These are phyloP conservation scores for Lamellibrachia satsuma DNA, from an alignment of 2,888 invertebrate species.

Conservation along the genomic window DNA sequence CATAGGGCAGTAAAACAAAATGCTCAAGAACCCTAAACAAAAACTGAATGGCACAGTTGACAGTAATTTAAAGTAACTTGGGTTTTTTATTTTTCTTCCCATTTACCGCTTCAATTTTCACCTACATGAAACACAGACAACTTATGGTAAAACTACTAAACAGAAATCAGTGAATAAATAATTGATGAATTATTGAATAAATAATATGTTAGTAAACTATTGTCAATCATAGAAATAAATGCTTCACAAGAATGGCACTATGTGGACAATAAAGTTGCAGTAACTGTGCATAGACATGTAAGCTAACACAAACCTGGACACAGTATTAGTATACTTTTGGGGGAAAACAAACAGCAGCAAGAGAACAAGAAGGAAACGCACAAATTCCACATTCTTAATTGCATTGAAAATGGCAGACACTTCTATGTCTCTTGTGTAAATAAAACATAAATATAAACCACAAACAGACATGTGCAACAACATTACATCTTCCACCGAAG, in stretches of 20 bases:
- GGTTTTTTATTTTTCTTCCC: neutral
- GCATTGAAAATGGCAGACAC: slow-evolving; percentile 5
- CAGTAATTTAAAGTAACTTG: neutral
- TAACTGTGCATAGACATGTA: neutral
- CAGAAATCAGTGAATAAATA: neutral
- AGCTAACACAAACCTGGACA: neutral
- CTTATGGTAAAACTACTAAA: neutral
- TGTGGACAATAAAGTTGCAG: neutral
- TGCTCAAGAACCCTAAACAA: neutral
- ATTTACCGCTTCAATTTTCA: neutral
- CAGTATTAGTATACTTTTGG: neutral
- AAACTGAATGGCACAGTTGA: neutral
- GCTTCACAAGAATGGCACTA: slow-evolving; percentile 10
- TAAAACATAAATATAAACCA: neutral
- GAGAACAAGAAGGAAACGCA: neutral
- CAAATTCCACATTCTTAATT: neutral
- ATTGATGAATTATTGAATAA: neutral
- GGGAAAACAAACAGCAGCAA: neutral
- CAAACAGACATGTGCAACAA: neutral
- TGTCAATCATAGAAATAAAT: neutral
- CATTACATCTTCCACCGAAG: neutral
- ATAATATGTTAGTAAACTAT: slow-evolving; percentile 5
- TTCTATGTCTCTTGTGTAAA: neutral
- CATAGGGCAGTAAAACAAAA: neutral
- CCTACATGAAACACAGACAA: neutral